Conservation (phyloP, 2,797 vertebrate species). For the Myioborus miniatus region DNA sequence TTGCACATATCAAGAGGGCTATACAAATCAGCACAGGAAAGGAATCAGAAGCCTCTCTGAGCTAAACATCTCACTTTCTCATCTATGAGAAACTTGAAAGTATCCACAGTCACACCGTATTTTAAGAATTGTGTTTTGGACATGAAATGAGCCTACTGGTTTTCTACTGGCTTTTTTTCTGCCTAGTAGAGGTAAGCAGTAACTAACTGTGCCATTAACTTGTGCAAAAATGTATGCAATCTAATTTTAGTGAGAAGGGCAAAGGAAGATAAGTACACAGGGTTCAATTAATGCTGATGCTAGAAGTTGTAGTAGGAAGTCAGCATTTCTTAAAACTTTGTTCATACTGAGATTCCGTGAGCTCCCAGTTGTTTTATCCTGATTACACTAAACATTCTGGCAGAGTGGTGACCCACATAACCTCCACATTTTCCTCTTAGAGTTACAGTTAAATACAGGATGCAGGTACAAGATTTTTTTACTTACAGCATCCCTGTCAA, state of each 20-base stretch:
- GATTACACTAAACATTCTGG: conserved; percentile 22
- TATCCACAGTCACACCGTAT: neutral
- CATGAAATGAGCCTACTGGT: neutral
- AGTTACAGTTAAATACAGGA: neutral
- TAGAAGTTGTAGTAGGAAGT: conserved; percentile 38
- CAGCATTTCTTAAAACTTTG: conserved; percentile 42
- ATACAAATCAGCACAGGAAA: neutral
- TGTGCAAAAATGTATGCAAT: conserved; percentile 16
- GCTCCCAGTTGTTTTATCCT: conserved; percentile 1
- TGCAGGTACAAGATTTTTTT: neutral
- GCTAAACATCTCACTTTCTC: neutral
- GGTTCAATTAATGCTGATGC: conserved; percentile 33
- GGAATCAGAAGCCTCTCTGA: neutral
- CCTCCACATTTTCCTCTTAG: neutral
- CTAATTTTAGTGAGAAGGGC: conserved; percentile 29
- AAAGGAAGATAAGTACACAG: conserved; percentile 14
- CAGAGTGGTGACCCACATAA: conserved; percentile 1
- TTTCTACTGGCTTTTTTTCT: neutral
- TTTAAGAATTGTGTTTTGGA: neutral
- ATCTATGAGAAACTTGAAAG: neutral
- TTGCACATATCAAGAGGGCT: neutral
- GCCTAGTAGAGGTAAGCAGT: neutral
- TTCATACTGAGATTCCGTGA: neutral
- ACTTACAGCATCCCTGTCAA: neutral
- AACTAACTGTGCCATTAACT: neutral